phyloP scores from a whole-genome alignment of 1,140 invertebrate species.

The Streblospio benedicti region DNA sequence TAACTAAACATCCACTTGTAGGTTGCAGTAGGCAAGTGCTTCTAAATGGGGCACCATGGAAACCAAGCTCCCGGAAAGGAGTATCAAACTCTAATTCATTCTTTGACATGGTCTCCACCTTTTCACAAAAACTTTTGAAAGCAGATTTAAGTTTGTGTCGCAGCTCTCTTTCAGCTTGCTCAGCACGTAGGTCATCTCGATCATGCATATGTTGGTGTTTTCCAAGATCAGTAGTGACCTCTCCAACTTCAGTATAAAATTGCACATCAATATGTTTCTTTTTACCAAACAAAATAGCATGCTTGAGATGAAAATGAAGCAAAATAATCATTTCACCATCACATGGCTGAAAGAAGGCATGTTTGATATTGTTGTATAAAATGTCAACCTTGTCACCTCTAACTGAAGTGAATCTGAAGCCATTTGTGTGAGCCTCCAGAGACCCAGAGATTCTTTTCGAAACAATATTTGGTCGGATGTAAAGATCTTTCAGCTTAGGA shows the following conservation, averaged over 20 bases:
- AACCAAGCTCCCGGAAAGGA: slow-evolving; percentile 93
- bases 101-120: slow-evolving; percentile 92
- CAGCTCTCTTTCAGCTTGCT: slow-evolving; percentile 94
- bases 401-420: slow-evolving; percentile 93
- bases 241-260: slow-evolving; percentile 99
- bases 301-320: slow-evolving; percentile 95
- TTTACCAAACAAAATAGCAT: slow-evolving; percentile 98
- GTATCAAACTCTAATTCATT: slow-evolving; percentile 97
- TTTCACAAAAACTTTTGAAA: slow-evolving; percentile 97
- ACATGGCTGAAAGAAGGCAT: slow-evolving; percentile 99
- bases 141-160: slow-evolving; percentile 92
- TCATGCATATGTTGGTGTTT: slow-evolving; percentile 99
- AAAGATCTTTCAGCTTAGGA: slow-evolving; percentile 96
- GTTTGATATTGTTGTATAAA: slow-evolving; percentile 98
- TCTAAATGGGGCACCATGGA: slow-evolving; percentile 93
- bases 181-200: slow-evolving; percentile 93
- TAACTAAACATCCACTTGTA: slow-evolving; percentile 91
- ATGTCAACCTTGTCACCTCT: slow-evolving; percentile 98
- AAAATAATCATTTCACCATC: slow-evolving; percentile 99
- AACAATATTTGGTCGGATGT: slow-evolving; percentile 96
- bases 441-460: slow-evolving; percentile 87
- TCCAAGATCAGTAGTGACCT: slow-evolving; percentile 97
- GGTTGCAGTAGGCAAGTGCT: slow-evolving; percentile 94
- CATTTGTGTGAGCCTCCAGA: slow-evolving; percentile 92
- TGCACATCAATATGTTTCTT: slow-evolving; percentile 99